A percentile compares a stretch with the other conserved stretches of the same genome.
These are phyloP conservation scores for Phrixothrix hirtus DNA, from an alignment of 2,888 invertebrate genomes.

Conservation along the genomic window DNA sequence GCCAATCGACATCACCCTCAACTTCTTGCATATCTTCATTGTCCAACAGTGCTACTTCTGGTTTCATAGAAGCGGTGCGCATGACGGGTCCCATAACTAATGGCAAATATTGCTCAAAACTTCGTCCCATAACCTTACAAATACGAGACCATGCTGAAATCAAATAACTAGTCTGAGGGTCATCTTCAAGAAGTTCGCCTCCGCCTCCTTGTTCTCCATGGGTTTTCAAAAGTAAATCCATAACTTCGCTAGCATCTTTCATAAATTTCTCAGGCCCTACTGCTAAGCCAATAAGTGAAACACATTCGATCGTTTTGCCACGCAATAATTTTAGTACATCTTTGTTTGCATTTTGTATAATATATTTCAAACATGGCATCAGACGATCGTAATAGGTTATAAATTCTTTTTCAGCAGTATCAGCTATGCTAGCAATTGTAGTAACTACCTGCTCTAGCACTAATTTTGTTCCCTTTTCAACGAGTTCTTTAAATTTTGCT, in stretches of 20 bases:
- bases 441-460: slow-evolving; percentile 99
- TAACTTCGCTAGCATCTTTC: slow-evolving; percentile 90
- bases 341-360: slow-evolving; percentile 90
- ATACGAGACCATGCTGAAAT: slow-evolving; percentile 99
- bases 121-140: slow-evolving; percentile 80
- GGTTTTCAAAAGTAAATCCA: slow-evolving; percentile 91
- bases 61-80: slow-evolving; percentile 89
- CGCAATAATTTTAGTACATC: slow-evolving; percentile 87
- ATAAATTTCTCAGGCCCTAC: slow-evolving; percentile 85
- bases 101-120: slow-evolving; percentile 89
- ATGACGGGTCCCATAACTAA: slow-evolving; percentile 95
- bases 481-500: slow-evolving; percentile 91
- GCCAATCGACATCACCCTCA: slow-evolving; percentile 89
- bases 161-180: slow-evolving; percentile 95
- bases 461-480: slow-evolving; percentile 92
- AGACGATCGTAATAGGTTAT: slow-evolving; percentile 89
- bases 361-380: slow-evolving; percentile 95
- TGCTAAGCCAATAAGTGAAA: slow-evolving; percentile 92
- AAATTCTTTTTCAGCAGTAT: slow-evolving; percentile 96
- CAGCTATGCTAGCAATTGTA: slow-evolving; percentile 97
- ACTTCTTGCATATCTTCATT: slow-evolving; percentile 83
- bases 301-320: slow-evolving; percentile 97
- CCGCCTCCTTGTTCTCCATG: slow-evolving; percentile 83
- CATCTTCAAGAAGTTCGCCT: slow-evolving; percentile 86
- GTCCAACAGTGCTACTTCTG: slow-evolving; percentile 88